Base-by-base conservation (phyloP, 2,888 invertebrate genomes). In the Papilio demoleus region DNA sequence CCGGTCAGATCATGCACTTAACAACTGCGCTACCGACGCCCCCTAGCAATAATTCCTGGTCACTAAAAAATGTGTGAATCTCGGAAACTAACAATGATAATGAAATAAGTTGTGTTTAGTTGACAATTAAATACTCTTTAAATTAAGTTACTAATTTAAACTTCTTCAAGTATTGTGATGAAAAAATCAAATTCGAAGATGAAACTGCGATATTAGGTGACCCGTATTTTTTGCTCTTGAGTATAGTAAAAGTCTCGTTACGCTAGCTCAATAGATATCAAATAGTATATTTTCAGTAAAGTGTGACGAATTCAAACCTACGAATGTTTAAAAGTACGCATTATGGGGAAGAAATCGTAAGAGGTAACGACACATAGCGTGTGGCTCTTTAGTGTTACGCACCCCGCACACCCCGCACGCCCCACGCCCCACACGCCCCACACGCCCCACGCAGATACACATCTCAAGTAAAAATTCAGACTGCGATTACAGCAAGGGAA, bases 401-500 rank as follows among this genome's bases (percentile, higher is more conserved):
- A 69, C 75, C 75, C 42, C 42, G n/a, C 72, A 71, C 73, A 69
- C 75, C 75, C 69, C 66, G 58, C 47, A 60, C 65, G 66, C 68
- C 68, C 71, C 70, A n/a, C 40, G 70, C 70, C 6, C 14, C 40
- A 2, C 75, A 74, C n/a, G n/a, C n/a, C n/a, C 70, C 66, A 58
- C 47, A 64, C 63, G 67, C 68, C 69, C 72, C 70, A 47, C 47
- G 71, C 71, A 65, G 76, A 75, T 76, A 76, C 78, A 24, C 40
- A 85, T 86, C 85, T 76, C 79, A 78, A 78, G 81, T 83, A 84
- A 87, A 87, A 88, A 88, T 84, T 86, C 85, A 80, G 81, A 72
- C 79, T 75, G 72, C 86, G 87, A 88, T 90, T 88, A 88, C 89
- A 81, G 78, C 65, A 56, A 75, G 81, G 82, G 85, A 88, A 88